phyloP scores from a whole-genome alignment of 2,113 vertebrate genomes.

The Pelmatolapia mariae region DNA sequence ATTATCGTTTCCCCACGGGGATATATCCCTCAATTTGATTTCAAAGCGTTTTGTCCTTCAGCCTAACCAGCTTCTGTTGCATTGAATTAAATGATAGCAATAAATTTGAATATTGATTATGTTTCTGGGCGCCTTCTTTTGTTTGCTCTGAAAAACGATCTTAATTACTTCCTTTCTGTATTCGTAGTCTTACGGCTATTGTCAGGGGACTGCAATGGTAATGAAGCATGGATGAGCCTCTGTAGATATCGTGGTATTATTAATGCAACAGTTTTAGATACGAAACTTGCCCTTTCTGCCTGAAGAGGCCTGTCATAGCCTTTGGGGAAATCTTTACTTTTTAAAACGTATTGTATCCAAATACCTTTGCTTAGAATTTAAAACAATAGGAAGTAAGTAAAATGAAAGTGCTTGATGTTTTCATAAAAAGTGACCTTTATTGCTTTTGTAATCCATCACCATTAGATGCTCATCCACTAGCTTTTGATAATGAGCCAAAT shows the following conservation, averaged over 20 bases:
- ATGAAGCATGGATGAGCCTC: slow-evolving; percentile 60
- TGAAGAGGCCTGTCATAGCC: slow-evolving; percentile 24
- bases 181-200: slow-evolving; percentile 46
- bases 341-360: not conserved
- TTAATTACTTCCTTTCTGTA: slow-evolving; percentile 62
- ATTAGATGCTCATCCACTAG: slow-evolving; percentile 14
- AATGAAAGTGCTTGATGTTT: not conserved
- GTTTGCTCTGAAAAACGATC: slow-evolving; percentile 54
- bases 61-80: slow-evolving; percentile 48
- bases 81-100: slow-evolving; percentile 62
- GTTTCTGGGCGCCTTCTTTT: slow-evolving; percentile 53
- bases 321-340: slow-evolving; percentile 14
- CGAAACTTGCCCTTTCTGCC: slow-evolving; percentile 45
- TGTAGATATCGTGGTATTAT: slow-evolving; percentile 48
- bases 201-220: slow-evolving; percentile 60
- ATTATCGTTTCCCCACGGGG: not conserved
- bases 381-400: slow-evolving; percentile 2
- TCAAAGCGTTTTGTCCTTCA: slow-evolving; percentile 51
- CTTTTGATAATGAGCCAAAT: slow-evolving; percentile 9
- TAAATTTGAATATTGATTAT: slow-evolving; percentile 68
- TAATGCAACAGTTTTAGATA: slow-evolving; percentile 54
- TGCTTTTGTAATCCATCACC: slow-evolving; percentile 4
- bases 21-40: slow-evolving; percentile 37
- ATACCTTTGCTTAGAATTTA: not conserved
- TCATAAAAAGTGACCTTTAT: slow-evolving; percentile 17